Base-by-base conservation (phyloP, 2,113 vertebrate species). In the Lates calcarifer region DNA sequence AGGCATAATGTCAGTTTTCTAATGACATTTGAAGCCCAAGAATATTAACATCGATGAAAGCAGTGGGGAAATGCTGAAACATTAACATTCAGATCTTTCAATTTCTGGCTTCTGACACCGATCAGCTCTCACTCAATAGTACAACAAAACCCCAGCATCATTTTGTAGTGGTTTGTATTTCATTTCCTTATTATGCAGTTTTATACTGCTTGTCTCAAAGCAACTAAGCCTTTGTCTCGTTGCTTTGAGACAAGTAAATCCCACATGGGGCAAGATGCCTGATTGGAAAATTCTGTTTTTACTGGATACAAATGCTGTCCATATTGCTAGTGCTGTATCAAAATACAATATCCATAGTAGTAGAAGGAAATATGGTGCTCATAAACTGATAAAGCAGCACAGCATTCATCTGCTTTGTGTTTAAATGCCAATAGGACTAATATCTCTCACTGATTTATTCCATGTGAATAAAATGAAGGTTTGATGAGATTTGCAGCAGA, bases 1-100 rank as follows among this genome's bases (percentile, higher is more conserved):
- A 49, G 20, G 15, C 18, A 28, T 35, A 45, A 53, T 73, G 45
- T 58, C 31, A 51, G 20, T 9, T n/a, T 49, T 73, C 22, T 80
- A 87, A 87, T 85, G 68, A 68, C 24, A 73, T 88, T 73, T 74
- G 70, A 79, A 70, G 62, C 47, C 39, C 63, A 55, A 64, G 31
- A 70, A 81, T 71, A 79, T 81, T 66, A 58, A 79, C 29, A 65
- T 49, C 5, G 9, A 70, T 37, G 13, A 69, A 28, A 79, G 70
- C 68, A 49, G 33, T 49, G 15, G 62, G 56, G 45, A 4, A 80
- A 73, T 29, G 24, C 28, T 51, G 35, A 73, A 65, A 53, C 62
- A 88, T 80, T 77, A 83, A 57, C 74, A 87, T 71, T 69, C 18
- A 47, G 55, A 68, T 79, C 39, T 55, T 74, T 72, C 20, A 79